A percentile compares a stretch with the other conserved stretches of the same genome.
Evolutionary conservation across 1,140 invertebrate species (phyloP).

Genomic region (Drosophila triauraria): DNA sequence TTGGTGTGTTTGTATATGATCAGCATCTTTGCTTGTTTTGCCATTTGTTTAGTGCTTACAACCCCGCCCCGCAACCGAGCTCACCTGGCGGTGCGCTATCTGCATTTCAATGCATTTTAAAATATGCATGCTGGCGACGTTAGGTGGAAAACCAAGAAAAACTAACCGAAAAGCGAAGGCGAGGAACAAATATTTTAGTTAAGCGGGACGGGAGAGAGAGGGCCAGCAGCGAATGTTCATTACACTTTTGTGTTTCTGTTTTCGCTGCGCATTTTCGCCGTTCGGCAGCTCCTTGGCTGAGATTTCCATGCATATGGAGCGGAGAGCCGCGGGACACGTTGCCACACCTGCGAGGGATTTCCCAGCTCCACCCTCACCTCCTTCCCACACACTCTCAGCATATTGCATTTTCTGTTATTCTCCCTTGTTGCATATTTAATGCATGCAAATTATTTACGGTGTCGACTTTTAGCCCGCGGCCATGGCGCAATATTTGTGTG

Average conservation of each 20-base stretch:
- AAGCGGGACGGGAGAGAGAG: slow-evolving; percentile 6
- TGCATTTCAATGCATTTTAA: slow-evolving; percentile 72
- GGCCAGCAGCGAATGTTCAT: slow-evolving; percentile 59
- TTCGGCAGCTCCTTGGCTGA: slow-evolving; percentile 56
- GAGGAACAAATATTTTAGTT: slow-evolving; percentile 42
- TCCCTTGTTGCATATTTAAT: slow-evolving; percentile 71
- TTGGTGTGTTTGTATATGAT: slow-evolving; percentile 57
- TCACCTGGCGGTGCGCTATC: slow-evolving; percentile 41
- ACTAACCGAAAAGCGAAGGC: slow-evolving; percentile 17
- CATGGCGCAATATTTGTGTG: slow-evolving; percentile 5
- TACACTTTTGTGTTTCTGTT: slow-evolving; percentile 44
- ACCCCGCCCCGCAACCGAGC: slow-evolving; percentile 11
- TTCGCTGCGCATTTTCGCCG: neutral
- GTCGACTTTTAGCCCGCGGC: slow-evolving; percentile 53
- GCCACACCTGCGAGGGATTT: slow-evolving; percentile 43
- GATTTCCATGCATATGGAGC: slow-evolving; percentile 75
- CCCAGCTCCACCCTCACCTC: neutral
- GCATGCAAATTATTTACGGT: slow-evolving; percentile 77
- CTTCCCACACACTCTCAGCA: slow-evolving; percentile 36
- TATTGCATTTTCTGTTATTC: slow-evolving; percentile 68
- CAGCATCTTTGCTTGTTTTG: slow-evolving; percentile 72
- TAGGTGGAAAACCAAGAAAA: slow-evolving; percentile 11
- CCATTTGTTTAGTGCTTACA: slow-evolving; percentile 69
- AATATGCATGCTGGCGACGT: slow-evolving; percentile 58
- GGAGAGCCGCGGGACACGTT: slow-evolving; percentile 60